Evolutionary conservation across 1,140 invertebrate genomes (phyloP), one percentile per base, ranked within the genome.

Genomic region (Ceratosolen fusciceps): DNA sequence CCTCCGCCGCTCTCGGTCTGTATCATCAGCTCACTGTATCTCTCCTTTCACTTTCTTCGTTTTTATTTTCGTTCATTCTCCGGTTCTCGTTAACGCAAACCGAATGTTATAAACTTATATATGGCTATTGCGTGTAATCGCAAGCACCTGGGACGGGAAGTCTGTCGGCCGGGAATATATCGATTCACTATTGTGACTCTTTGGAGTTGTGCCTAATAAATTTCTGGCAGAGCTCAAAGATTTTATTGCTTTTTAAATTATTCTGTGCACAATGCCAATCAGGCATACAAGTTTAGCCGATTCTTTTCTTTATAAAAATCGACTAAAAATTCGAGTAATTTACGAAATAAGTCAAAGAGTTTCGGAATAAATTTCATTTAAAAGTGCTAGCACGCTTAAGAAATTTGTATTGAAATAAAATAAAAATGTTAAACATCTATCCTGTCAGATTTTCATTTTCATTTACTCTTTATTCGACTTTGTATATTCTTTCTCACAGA

Each of bases 1-100:
- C 67, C 43, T 39, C 26, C 54, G 5, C 54, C 72, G 80, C 78
- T 60, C 58, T 73, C 54, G 24, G 21, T 43, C 72, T 82, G 75
- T 39, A 60, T 43, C 72, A 81, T 76, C 29, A 60, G 1, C 60
- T 19, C 37, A 31, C 58, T 71, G 39, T 37, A 47, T 70, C 70
- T 80, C 21, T 52, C 21, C 26, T 49, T 58, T 4, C 58, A 16
- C 8, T 52, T 75, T 14, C 9, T 24, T 2, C 4, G n/a, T 29
- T 67, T 52, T 67, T 65, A 67, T 75, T 67, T 34, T 65, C 60
- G 52, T 65, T 62, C 29, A 10, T 62, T 62, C 26, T 47, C 19
- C 34, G 19, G 12, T 39, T 37, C 31, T 73, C 31, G 29, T 31
- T 73, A 14, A 14, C 19, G 37, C 1, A 39, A 52, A 31, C 39